Evolutionary conservation across 2,888 invertebrate genomes (phyloP).

Genomic region (Catotricha subobsoleta): DNA sequence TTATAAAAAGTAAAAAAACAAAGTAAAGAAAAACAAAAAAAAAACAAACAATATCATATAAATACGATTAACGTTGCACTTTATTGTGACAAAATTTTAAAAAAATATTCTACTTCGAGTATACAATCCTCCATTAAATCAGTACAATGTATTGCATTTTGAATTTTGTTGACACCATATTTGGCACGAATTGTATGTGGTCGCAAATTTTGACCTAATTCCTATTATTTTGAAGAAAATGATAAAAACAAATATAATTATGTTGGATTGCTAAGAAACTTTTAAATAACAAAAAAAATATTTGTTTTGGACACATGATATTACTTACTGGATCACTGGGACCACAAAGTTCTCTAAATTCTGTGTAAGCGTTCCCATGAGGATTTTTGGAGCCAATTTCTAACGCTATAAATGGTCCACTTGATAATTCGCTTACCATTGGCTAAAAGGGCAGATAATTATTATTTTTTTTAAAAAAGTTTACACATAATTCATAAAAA

Average conservation of each 20-base stretch:
- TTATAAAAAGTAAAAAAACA: too few species aligned
- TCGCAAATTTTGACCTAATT: conserved; percentile 66
- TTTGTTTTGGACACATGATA: background rate
- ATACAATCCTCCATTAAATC: conserved; percentile 76
- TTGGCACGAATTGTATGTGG: conserved; percentile 70
- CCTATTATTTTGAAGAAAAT: conserved; percentile 33
- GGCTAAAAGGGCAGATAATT: conserved; percentile 35
- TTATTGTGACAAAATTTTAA: conserved; percentile 39
- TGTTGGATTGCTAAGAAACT: background rate
- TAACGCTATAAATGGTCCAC: conserved; percentile 71
- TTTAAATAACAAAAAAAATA: background rate
- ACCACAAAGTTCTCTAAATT: conserved; percentile 70
- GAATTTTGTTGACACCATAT: conserved; percentile 63
- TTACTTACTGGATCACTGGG: conserved; percentile 70
- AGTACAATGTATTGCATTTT: conserved; percentile 86
- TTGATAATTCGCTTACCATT: conserved; percentile 67
- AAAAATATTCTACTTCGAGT: conserved; percentile 67
- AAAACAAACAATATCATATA: too few species aligned
- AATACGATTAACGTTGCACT: too few species aligned
- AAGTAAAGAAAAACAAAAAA: too few species aligned
- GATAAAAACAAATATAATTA: background rate
- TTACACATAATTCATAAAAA: background rate
- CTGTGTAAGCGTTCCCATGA: conserved; percentile 39
- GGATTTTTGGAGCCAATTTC: conserved; percentile 54
- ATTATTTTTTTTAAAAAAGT: too few species aligned